Evolutionary conservation across 2,113 vertebrate genomes (phyloP).

Genomic region (Globicephala melas): DNA sequence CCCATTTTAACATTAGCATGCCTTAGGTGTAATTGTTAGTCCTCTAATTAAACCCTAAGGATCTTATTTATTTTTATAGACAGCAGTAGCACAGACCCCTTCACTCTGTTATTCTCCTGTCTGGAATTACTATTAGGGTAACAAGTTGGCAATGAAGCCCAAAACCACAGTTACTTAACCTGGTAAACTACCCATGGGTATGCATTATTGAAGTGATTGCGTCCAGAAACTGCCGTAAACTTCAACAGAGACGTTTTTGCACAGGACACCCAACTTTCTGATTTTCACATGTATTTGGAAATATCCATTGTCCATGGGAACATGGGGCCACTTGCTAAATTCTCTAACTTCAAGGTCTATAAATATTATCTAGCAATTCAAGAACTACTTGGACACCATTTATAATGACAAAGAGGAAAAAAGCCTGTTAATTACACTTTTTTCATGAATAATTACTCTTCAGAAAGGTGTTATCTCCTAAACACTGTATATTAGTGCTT

Average conservation of each 20-base stretch:
- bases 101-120: background rate
- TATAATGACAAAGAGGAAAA: background rate
- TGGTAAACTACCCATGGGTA: background rate
- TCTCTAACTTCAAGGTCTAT: background rate
- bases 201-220: background rate
- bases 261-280: background rate
- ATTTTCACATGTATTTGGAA: background rate
- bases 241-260: background rate
- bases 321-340: background rate
- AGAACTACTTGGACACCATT: background rate
- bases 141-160: slow-evolving; percentile 41
- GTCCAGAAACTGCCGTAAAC: background rate
- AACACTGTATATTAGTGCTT: background rate
- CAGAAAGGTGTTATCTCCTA: background rate
- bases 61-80: slow-evolving; percentile 28
- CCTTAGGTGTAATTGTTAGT: background rate
- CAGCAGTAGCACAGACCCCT: background rate
- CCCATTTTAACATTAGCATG: background rate
- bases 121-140: slow-evolving; percentile 27
- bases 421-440: background rate
- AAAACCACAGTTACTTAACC: slow-evolving; percentile 38
- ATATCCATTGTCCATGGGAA: background rate
- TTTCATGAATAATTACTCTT: background rate
- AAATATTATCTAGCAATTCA: slow-evolving; percentile 18
- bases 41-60: slow-evolving; percentile 47